phyloP scores from a whole-genome alignment of 2,113 vertebrate genomes.

The Embiotoca jacksoni region DNA sequence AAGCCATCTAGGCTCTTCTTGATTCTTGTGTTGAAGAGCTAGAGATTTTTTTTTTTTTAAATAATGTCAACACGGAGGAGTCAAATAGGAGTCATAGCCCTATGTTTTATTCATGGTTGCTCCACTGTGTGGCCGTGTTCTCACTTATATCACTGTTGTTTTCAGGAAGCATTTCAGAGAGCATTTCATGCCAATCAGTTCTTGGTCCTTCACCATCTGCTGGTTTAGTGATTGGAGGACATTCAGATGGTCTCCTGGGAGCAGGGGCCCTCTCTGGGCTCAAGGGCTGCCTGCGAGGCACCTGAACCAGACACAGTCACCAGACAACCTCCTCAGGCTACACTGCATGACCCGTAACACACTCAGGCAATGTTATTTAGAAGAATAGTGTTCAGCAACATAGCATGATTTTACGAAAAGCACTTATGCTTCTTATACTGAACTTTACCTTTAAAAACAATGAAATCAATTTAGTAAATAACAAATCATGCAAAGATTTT shows the following conservation, averaged over 20 bases:
- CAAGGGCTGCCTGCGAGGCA: conserved; percentile 55
- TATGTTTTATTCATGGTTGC: conserved; percentile 80
- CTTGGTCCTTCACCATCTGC: conserved; percentile 65
- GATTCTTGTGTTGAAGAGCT: conserved; percentile 41
- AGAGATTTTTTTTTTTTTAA: conserved; percentile 14
- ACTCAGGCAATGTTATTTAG: conserved; percentile 1
- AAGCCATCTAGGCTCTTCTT: conserved; percentile 30
- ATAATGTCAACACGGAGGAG: conserved; percentile 46
- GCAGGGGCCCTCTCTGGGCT: conserved; percentile 41
- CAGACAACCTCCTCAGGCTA: conserved; percentile 66
- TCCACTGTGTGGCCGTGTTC: conserved; percentile 49
- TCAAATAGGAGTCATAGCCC: conserved; percentile 72
- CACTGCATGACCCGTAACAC: conserved; percentile 22
- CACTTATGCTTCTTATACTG: not conserved
- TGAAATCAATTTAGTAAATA: not conserved
- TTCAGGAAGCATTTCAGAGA: conserved; percentile 34
- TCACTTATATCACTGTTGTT: conserved; percentile 65
- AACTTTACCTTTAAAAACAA: conserved; percentile 2
- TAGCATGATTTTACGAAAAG: not conserved
- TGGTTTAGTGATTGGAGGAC: conserved; percentile 41
- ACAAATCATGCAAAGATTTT: not conserved
- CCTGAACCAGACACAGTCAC: conserved; percentile 58
- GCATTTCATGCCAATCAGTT: conserved; percentile 43
- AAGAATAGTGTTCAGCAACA: not conserved
- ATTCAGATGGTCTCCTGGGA: conserved; percentile 58